phyloP scores from a whole-genome alignment of 2,113 vertebrate species.

The Larimichthys polyactis region DNA sequence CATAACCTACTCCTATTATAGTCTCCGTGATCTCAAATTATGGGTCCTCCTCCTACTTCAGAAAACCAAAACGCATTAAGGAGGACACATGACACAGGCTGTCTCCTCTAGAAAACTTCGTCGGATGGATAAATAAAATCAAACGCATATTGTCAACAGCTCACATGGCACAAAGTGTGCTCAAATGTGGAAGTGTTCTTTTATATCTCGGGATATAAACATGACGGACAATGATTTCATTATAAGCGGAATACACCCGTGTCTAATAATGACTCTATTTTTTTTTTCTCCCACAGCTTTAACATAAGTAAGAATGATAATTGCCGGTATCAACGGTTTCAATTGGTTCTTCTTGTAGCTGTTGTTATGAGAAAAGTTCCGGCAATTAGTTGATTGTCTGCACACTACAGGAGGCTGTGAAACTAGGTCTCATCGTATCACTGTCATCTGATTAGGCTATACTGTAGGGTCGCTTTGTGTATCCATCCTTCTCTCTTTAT shows the following conservation, averaged over 20 bases:
- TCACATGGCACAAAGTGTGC: background rate
- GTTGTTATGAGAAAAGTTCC: constrained; percentile 30
- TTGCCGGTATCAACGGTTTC: background rate
- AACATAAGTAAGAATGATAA: background rate
- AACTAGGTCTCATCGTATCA: constrained; percentile 57
- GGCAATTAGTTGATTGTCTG: constrained; percentile 54
- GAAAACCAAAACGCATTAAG: constrained; percentile 65
- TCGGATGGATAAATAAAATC: constrained; percentile 2
- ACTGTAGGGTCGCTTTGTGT: constrained; percentile 58
- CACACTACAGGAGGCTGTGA: constrained; percentile 40
- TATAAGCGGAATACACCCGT: background rate
- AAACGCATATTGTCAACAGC: background rate
- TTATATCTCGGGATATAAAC: background rate
- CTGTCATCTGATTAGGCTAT: constrained; percentile 70
- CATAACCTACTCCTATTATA: constrained; percentile 70
- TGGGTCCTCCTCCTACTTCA: constrained; percentile 73
- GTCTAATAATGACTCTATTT: background rate
- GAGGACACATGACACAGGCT: constrained; percentile 76
- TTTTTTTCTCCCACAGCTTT: too few relatives aligned
- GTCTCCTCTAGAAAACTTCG: constrained; percentile 34
- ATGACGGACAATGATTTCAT: background rate
- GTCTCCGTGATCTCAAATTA: constrained; percentile 69
- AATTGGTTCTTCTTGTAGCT: background rate
- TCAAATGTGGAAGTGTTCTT: background rate
- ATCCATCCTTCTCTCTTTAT: constrained; percentile 45